phyloP scores from a whole-genome alignment of 1,140 invertebrate genomes.

The Pararge aegeria region DNA sequence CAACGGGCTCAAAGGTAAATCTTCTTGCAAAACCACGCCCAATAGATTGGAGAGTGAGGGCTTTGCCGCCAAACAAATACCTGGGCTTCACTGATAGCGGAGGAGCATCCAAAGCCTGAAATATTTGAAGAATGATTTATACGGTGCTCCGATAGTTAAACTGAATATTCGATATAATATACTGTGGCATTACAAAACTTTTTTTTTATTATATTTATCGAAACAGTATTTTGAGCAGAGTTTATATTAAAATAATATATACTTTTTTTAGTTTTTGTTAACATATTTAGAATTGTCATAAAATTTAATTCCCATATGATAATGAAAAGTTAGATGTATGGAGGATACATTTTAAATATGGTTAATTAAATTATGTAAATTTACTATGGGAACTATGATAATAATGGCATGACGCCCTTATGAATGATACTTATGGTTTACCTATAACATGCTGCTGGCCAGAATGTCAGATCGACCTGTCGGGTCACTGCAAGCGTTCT shows the following conservation, averaged over 20 bases:
- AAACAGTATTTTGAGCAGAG: too few species aligned
- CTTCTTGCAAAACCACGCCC: slow-evolving; percentile 88
- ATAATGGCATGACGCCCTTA: slow-evolving; percentile 66
- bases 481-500: slow-evolving; percentile 62
- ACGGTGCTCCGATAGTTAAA: slow-evolving; percentile 16
- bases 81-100: slow-evolving; percentile 67
- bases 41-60: slow-evolving; percentile 84
- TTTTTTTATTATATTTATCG: neutral
- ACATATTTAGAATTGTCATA: neutral
- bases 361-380: neutral
- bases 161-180: neutral
- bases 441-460: slow-evolving; percentile 74
- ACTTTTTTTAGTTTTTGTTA: neutral
- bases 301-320: neutral
- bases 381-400: slow-evolving; percentile 54
- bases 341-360: neutral
- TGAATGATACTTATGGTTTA: slow-evolving; percentile 80
- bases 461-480: slow-evolving; percentile 71
- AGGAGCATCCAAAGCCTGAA: slow-evolving; percentile 70
- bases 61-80: slow-evolving; percentile 83
- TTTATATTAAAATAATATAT: too few species aligned
- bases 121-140: slow-evolving; percentile 49
- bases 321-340: neutral
- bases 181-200: neutral
- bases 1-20: slow-evolving; percentile 85